These are phyloP conservation scores for Schrankia costaestrigalis DNA, from an alignment of 2,888 invertebrate species.

Conservation along the genomic window DNA sequence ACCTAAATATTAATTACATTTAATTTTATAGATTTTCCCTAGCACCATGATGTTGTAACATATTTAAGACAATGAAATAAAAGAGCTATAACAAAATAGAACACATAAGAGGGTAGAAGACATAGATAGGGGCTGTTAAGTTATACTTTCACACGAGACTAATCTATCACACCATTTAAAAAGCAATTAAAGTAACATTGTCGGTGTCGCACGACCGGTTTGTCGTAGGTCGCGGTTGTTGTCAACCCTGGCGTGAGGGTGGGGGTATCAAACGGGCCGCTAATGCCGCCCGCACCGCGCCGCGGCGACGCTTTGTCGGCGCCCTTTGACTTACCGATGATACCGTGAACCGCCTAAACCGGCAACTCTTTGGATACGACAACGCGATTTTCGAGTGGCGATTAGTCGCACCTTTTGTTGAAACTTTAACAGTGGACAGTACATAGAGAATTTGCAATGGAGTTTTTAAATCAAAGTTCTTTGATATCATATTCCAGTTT, in stretches of 20 bases:
- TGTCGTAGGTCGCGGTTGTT: constrained; percentile 50
- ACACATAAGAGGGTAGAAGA: no score
- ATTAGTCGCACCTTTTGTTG: constrained; percentile 26
- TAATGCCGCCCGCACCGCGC: constrained; percentile 74
- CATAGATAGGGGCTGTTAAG: no score
- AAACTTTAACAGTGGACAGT: no score
- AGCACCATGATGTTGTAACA: no score
- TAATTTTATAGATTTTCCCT: no score
- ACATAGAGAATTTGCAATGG: no score
- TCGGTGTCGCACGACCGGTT: constrained; percentile 33
- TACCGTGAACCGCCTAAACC: constrained; percentile 53
- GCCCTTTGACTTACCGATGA: constrained; percentile 72
- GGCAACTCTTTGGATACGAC: constrained; percentile 40
- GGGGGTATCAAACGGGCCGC: constrained; percentile 72
- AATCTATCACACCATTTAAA: constrained; percentile 33
- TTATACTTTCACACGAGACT: not conserved
- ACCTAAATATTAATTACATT: no score
- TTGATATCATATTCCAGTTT: no score
- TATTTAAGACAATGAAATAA: no score
- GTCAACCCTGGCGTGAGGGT: constrained; percentile 62
- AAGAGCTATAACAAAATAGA: no score
- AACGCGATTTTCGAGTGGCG: constrained; percentile 23
- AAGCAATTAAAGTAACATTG: constrained; percentile 45
- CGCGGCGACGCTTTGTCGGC: constrained; percentile 75
- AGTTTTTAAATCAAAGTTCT: no score